Base-by-base conservation (phyloP, 2,113 vertebrate species). In the Periophthalmus modestus region DNA sequence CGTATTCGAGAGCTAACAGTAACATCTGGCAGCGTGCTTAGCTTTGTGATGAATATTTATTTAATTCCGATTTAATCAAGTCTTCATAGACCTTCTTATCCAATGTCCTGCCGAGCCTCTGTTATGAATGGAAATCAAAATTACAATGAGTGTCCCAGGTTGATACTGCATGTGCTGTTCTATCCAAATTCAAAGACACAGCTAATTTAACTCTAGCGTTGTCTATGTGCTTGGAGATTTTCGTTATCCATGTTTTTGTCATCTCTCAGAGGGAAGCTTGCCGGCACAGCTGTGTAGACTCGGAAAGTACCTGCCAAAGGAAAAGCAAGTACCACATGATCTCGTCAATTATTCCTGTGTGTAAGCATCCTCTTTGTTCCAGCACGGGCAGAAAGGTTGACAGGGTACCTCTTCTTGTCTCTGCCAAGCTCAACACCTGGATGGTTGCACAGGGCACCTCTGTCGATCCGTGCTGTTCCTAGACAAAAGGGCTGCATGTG, bases 261-360 rank as follows among this genome's bases (percentile, higher is more conserved):
- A 54, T 83, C 73, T 87, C 87, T 83, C 88, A 34, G 80, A 13
- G 71, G 89, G 86, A 79, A 84, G 80, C 82, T 75, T 63, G 36
- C 73, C 85, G 74, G 75, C 89, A 84, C 91, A 92, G 89, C 90
- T 92, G 92, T 69, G 85, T 87, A 86, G 87, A 84, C 78, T 87
- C 79, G 70, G 71, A 86, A 82, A 87, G 52, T 83, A 82, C 75
- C 80, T 79, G 73, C 82, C 77, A 82, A 82, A 86, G 69, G 72
- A 88, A 82, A 87, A 73, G 66, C 86, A 88, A 82, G 85, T 90
- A 91, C 81, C 71, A 69, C 85, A 82, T 84, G 82, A 86, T 91
- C 82, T 86, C 78, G 75, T 81, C 84, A 87, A 84, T 89, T 87
- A 82, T 85, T 77, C 79, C 71, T 62, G 75, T 68, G 78, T 88